Conservation (phyloP, 2,797 vertebrate genomes). For the Dermochelys coriacea region DNA sequence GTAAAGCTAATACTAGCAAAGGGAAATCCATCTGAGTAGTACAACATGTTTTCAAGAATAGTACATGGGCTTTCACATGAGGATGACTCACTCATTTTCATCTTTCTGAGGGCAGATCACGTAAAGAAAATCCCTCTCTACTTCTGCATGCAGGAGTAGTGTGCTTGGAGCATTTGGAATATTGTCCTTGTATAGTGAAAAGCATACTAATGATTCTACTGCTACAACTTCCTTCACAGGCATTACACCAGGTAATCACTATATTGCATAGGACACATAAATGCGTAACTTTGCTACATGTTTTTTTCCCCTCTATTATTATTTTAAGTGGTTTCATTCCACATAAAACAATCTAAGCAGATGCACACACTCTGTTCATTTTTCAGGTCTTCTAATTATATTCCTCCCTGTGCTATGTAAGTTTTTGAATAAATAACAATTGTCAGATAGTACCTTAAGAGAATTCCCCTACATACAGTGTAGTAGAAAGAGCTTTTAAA, state of each 20-base stretch:
- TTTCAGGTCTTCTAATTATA: neutral
- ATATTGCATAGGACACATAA: neutral
- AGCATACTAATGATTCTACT: slow-evolving; percentile 17
- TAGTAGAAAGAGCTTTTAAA: slow-evolving; percentile 26
- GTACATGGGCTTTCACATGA: slow-evolving; percentile 14
- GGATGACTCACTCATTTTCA: slow-evolving; percentile 4
- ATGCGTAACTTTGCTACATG: neutral
- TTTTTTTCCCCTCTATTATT: slow-evolving; percentile 23
- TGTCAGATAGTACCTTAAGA: neutral
- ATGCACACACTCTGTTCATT: neutral
- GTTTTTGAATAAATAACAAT: slow-evolving; percentile 7
- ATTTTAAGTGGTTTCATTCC: slow-evolving; percentile 15
- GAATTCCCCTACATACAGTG: neutral
- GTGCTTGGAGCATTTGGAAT: neutral
- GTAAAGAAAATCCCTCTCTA: slow-evolving; percentile 47
- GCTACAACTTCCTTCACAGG: slow-evolving; percentile 14
- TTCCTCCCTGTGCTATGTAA: neutral
- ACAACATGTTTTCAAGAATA: neutral
- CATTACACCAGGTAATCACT: neutral
- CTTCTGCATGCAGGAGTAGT: slow-evolving; percentile 33
- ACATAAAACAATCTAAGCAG: neutral
- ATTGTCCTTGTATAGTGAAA: slow-evolving; percentile 35
- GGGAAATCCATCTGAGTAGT: neutral
- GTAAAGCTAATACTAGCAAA: slow-evolving; percentile 9
- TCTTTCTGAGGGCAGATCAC: neutral